Evolutionary conservation across 2,797 vertebrate genomes (phyloP), one percentile per base, ranked within the genome.

Genomic region (Adrianichthys oophorus): DNA sequence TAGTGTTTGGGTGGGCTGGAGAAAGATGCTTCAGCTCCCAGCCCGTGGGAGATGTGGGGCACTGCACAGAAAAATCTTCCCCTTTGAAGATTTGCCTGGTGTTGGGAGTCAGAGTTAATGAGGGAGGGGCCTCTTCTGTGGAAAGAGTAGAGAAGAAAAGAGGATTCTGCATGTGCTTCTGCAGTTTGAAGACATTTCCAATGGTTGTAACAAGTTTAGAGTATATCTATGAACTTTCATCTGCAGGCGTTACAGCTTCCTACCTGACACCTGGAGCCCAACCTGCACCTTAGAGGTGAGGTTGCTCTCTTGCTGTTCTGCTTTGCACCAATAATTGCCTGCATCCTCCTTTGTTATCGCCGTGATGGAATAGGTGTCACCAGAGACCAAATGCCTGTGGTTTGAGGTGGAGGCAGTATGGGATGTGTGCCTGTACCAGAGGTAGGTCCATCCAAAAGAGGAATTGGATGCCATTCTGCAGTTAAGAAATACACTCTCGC

Each of bases 181-280:
- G 53, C 44, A 48, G 24, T 50, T 18, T 48, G 55, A 69, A 5
- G 0, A 41, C 8, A 70, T 15, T 21, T 52, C 43, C 15, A 46
- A 40, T 15, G 19, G 46, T 21, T 24, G 21, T 7, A 24, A 17
- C 17, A n/a, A 17, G 16, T 42, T 15, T 15, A 6, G 13, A 15
- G 16, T 44, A 37, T 37, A 12, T 13, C 32, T 37, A 37, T 37
- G 32, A 3, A 37, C 10, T 37, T 2, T 37, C 32, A 37, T 37
- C 32, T 37, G 32, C 7, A 26, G 26, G 29, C 8, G 32, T 43
- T 48, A 41, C 42, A 48, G 26, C 42, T 32, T 44, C 79, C 82
- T 75, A 89, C 89, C 88, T 68, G 70, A 81, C 71, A 88, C 82
- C 10, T 3, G 72, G 59, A 91, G 75, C 5, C 1, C 3, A 23